These are phyloP conservation scores for Drosophila niveifrons DNA, from an alignment of 2,888 invertebrate species.

Conservation along the genomic window DNA sequence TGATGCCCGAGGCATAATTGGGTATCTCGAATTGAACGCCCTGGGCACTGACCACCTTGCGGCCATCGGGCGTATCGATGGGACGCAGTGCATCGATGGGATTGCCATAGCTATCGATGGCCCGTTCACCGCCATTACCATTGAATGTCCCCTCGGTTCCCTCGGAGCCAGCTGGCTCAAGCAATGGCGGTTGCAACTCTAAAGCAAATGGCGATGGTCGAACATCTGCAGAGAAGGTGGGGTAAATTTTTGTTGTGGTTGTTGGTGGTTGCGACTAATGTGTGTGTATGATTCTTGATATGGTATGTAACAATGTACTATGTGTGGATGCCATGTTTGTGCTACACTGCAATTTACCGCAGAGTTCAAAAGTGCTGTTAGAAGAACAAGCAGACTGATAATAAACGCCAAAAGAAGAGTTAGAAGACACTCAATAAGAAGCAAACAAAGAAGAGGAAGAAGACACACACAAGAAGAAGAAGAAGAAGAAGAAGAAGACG, in stretches of 20 bases:
- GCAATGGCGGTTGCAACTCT: conserved; percentile 83
- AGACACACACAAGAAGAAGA: conserved; percentile 13
- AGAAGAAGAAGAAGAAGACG: conserved; percentile 29
- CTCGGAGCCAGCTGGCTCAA: conserved; percentile 48
- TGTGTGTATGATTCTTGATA: conserved; percentile 6
- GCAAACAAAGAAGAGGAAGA: conserved; percentile 3
- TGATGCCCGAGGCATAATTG: conserved; percentile 85
- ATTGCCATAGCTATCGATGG: conserved; percentile 85
- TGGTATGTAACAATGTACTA: neutral
- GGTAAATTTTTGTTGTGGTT: conserved; percentile 51
- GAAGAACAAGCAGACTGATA: conserved; percentile 34
- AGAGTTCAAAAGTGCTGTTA: conserved; percentile 51
- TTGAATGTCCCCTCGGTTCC: conserved; percentile 48
- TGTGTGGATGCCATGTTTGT: conserved; percentile 3
- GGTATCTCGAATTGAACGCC: conserved; percentile 85
- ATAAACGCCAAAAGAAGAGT: conserved; percentile 24
- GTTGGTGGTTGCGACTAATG: conserved; percentile 23
- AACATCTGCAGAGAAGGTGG: conserved; percentile 81
- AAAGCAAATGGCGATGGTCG: conserved; percentile 84
- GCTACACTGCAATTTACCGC: conserved; percentile 34
- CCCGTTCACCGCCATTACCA: conserved; percentile 42
- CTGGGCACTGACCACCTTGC: conserved; percentile 83
- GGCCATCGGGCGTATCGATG: conserved; percentile 84
- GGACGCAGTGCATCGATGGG: conserved; percentile 82
- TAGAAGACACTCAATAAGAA: conserved; percentile 31